Percentiles rank a stretch among this genome's conserved stretches.
Evolutionary conservation across 1,140 invertebrate genomes (phyloP).

Genomic region (Hypothenemus hampei): DNA sequence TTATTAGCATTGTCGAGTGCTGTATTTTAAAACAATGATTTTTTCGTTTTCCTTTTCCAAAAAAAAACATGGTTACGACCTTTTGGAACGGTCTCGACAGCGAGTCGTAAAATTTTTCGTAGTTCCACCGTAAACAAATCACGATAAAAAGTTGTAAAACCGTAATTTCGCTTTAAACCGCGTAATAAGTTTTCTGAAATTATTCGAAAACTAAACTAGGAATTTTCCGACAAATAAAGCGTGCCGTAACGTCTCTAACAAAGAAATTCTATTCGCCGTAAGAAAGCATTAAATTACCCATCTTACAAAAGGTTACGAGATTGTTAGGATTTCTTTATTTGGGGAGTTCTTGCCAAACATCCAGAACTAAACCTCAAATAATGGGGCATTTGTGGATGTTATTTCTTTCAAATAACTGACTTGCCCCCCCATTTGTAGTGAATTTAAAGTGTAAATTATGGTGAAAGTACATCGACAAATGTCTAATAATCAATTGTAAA

Average conservation of each 20-base stretch:
- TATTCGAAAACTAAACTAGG: conserved; percentile 22
- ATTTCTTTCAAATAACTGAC: conserved; percentile 17
- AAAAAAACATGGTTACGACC: not conserved
- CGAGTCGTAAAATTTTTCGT: not conserved
- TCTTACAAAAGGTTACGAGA: conserved; percentile 23
- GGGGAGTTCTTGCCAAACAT: conserved; percentile 21
- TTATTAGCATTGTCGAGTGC: no score
- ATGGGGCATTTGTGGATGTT: conserved; percentile 12
- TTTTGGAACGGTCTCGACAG: not conserved
- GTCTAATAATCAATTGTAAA: no score
- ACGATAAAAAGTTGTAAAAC: conserved; percentile 13
- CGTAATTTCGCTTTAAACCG: conserved; percentile 9
- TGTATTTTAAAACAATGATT: not conserved
- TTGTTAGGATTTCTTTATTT: conserved; percentile 22
- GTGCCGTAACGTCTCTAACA: conserved; percentile 11
- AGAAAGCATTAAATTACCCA: conserved; percentile 26
- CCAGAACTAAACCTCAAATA: conserved; percentile 11
- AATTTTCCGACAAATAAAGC: conserved; percentile 24
- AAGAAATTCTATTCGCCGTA: conserved; percentile 20
- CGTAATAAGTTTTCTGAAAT: conserved; percentile 10
- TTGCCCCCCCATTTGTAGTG: not conserved
- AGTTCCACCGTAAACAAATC: conserved; percentile 7
- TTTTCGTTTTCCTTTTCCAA: not conserved
- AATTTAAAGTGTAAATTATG: no score
- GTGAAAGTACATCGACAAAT: no score